Evolutionary conservation across 2,888 invertebrate species (phyloP).

Genomic region (Schrankia costaestrigalis): DNA sequence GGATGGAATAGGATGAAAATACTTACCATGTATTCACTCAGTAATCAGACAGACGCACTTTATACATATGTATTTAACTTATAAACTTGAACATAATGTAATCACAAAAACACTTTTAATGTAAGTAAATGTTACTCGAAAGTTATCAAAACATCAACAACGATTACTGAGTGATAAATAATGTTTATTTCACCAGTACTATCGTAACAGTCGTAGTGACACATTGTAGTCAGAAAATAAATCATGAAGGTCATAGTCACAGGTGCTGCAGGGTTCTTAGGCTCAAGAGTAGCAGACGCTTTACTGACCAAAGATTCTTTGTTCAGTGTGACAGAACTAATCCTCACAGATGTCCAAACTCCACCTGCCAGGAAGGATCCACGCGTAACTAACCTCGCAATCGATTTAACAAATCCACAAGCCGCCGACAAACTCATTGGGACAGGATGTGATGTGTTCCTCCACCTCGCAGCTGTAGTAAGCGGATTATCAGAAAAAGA

Average conservation of each 20-base stretch:
- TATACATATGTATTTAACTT: too few relatives aligned
- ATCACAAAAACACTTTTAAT: too few relatives aligned
- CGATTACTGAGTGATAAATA: too few relatives aligned
- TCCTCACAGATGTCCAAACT: constrained; percentile 37
- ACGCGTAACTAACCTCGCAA: constrained; percentile 37
- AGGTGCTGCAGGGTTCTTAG: constrained; percentile 59
- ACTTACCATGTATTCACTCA: too few relatives aligned
- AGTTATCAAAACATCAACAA: too few relatives aligned
- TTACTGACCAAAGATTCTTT: constrained; percentile 37
- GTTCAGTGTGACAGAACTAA: constrained; percentile 35
- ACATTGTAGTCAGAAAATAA: neutral
- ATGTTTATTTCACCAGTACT: neutral
- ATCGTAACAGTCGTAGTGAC: neutral
- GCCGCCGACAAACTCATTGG: constrained; percentile 43
- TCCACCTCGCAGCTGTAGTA: constrained; percentile 67
- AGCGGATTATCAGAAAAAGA: constrained; percentile 66
- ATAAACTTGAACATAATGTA: too few relatives aligned
- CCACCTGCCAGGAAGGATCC: constrained; percentile 29
- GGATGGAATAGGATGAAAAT: too few relatives aligned
- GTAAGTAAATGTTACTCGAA: too few relatives aligned
- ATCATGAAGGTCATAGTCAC: constrained; percentile 59
- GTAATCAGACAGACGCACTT: too few relatives aligned
- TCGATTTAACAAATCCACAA: constrained; percentile 26
- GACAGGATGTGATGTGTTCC: constrained; percentile 42
- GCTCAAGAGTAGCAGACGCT: constrained; percentile 44